These are phyloP conservation scores for Archilochus colubris DNA, from an alignment of 2,113 vertebrate genomes.

Conservation along the genomic window DNA sequence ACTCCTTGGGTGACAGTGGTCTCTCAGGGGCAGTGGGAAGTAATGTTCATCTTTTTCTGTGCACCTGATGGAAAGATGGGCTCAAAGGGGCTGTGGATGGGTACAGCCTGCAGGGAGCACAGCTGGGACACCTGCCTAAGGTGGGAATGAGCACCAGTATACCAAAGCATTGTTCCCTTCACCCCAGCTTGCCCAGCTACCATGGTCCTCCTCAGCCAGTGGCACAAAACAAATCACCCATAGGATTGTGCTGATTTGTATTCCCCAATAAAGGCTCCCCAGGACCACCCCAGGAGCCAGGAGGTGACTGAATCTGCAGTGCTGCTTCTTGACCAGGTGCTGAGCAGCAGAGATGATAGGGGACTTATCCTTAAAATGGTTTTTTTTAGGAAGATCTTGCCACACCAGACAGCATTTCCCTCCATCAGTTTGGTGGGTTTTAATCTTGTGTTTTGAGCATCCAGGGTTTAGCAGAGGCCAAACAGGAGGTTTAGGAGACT, in stretches of 20 bases:
- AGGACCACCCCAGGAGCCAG: not conserved
- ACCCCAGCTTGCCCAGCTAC: not conserved
- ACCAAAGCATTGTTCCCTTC: fast-evolving
- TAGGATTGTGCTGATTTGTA: not conserved
- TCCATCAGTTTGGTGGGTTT: not conserved
- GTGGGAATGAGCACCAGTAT: fast-evolving
- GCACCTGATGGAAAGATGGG: not conserved
- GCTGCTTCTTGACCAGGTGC: not conserved
- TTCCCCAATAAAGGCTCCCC: not conserved
- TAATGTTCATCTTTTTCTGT: not conserved
- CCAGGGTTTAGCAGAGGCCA: not conserved
- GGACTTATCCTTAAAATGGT: not conserved
- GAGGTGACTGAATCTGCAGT: not conserved
- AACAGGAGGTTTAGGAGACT: not conserved
- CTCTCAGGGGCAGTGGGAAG: fast-evolving
- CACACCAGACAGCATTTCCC: not conserved
- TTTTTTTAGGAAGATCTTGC: not conserved
- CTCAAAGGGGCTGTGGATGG: not conserved
- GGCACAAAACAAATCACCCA: not conserved
- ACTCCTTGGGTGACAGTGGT: not conserved
- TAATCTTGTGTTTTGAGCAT: not conserved
- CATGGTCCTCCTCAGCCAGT: not conserved
- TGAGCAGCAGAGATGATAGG: fast-evolving
- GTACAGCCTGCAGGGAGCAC: fast-evolving
- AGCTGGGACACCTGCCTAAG: not conserved